A percentile compares a stretch with the other conserved stretches of the same genome.
phyloP scores from a whole-genome alignment of 2,113 vertebrate species.

The Alosa alosa region DNA sequence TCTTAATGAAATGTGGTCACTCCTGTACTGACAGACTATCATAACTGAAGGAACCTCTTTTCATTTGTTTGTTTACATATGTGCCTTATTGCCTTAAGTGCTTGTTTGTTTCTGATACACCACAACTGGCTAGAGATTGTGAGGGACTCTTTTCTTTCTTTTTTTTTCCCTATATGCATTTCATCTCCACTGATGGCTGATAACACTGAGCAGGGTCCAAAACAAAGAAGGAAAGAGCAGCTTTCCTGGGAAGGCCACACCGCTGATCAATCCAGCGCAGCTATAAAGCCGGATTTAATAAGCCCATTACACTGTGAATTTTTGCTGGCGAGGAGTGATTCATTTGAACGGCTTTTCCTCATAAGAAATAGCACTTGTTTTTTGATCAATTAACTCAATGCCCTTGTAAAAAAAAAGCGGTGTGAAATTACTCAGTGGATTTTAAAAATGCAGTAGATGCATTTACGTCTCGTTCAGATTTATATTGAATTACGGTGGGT shows the following conservation, averaged over 20 bases:
- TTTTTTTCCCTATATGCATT: conserved; percentile 35
- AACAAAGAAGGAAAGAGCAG: conserved; percentile 40
- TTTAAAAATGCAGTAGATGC: conserved; percentile 36
- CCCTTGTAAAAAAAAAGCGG: conserved; percentile 37
- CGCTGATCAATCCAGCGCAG: conserved; percentile 47
- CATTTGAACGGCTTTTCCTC: conserved; percentile 43
- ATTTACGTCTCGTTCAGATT: conserved; percentile 23
- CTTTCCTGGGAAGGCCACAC: conserved; percentile 42
- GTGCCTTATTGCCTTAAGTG: background rate
- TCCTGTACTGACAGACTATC: no score
- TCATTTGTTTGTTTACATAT: background rate
- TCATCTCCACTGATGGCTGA: conserved; percentile 51
- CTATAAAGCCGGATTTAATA: conserved; percentile 49
- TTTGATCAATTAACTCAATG: conserved; percentile 49
- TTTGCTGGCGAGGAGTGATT: conserved; percentile 38
- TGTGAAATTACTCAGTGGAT: conserved; percentile 32
- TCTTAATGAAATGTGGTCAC: conserved; percentile 39
- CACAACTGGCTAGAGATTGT: no score
- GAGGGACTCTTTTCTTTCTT: background rate
- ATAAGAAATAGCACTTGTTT: conserved; percentile 46
- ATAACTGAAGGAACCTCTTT: background rate
- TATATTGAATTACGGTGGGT: conserved; percentile 24
- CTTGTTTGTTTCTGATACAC: background rate
- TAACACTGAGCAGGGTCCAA: conserved; percentile 45
- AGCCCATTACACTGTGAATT: conserved; percentile 50